These are phyloP conservation scores for Dunckerocampus dactyliophorus DNA, from an alignment of 2,113 vertebrate species.

Conservation along the genomic window DNA sequence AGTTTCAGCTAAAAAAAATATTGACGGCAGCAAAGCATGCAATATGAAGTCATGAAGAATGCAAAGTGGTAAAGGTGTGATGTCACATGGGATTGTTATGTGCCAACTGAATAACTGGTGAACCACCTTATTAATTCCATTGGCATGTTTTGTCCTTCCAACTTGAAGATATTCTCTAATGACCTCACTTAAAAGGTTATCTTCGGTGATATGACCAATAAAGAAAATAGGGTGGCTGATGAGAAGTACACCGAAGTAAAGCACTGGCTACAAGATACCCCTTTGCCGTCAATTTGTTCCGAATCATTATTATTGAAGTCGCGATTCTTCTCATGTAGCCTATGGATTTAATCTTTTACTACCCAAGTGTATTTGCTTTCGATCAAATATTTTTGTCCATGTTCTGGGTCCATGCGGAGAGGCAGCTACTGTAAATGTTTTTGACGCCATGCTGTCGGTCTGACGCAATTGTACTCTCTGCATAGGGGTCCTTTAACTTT, in stretches of 20 bases:
- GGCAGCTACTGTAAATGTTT: neutral
- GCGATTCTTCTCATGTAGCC: neutral
- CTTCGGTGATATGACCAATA: neutral
- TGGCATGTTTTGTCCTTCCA: too few species aligned
- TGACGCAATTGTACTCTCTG: constrained; percentile 14
- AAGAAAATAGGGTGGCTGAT: neutral
- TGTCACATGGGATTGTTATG: neutral
- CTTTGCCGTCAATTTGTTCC: too few species aligned
- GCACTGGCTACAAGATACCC: too few species aligned
- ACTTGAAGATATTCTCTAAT: neutral
- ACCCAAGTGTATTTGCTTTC: neutral
- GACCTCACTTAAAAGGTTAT: too few species aligned
- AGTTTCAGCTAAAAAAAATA: constrained; percentile 16
- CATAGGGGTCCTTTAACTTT: constrained; percentile 16
- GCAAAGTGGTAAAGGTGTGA: constrained; percentile 20
- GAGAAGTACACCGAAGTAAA: neutral
- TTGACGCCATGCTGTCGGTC: neutral
- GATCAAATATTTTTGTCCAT: constrained; percentile 4
- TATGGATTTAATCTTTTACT: neutral
- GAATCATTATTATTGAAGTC: neutral
- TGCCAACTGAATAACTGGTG: constrained; percentile 11
- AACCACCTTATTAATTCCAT: too few species aligned
- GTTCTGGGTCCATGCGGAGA: constrained; percentile 10
- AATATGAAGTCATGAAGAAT: constrained; percentile 2
- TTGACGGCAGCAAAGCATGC: constrained; percentile 4